Evolutionary conservation across 1,140 invertebrate species (phyloP).

Genomic region (Lycorma delicatula): DNA sequence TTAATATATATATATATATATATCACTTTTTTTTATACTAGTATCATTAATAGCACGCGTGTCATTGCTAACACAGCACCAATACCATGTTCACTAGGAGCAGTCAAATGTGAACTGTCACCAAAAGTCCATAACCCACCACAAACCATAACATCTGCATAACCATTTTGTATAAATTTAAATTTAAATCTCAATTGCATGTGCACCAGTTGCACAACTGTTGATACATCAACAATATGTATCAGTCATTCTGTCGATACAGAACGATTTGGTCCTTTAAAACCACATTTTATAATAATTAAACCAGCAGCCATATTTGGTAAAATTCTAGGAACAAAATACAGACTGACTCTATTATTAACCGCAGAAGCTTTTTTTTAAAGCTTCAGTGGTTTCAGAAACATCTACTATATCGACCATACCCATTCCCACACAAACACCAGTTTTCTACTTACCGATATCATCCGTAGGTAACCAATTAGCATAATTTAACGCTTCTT

Average conservation of each 20-base stretch:
- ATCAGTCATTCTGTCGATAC: too few species aligned
- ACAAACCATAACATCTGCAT: constrained; percentile 91
- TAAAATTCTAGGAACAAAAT: constrained; percentile 90
- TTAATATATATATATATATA: constrained; percentile 92
- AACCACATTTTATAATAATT: constrained; percentile 81
- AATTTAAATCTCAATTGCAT: constrained; percentile 72
- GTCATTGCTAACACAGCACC: constrained; percentile 89
- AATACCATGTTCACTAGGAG: constrained; percentile 77
- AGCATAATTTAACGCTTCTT: constrained; percentile 70
- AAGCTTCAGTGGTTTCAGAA: constrained; percentile 60
- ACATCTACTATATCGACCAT: constrained; percentile 93
- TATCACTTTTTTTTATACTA: constrained; percentile 45
- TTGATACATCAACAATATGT: too few species aligned
- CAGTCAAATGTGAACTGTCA: constrained; percentile 90
- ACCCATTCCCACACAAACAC: constrained; percentile 90
- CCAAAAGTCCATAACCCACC: constrained; percentile 98
- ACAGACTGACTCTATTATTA: constrained; percentile 87
- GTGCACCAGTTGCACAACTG: constrained; percentile 92
- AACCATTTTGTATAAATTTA: constrained; percentile 69
- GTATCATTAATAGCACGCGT: constrained; percentile 71
- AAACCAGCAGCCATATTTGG: constrained; percentile 93
- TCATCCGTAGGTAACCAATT: constrained; percentile 50
- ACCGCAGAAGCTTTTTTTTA: constrained; percentile 72
- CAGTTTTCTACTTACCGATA: constrained; percentile 54
- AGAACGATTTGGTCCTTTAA: constrained; percentile 91